phyloP scores from a whole-genome alignment of 2,797 vertebrate genomes.

The Hyperoplus immaculatus region DNA sequence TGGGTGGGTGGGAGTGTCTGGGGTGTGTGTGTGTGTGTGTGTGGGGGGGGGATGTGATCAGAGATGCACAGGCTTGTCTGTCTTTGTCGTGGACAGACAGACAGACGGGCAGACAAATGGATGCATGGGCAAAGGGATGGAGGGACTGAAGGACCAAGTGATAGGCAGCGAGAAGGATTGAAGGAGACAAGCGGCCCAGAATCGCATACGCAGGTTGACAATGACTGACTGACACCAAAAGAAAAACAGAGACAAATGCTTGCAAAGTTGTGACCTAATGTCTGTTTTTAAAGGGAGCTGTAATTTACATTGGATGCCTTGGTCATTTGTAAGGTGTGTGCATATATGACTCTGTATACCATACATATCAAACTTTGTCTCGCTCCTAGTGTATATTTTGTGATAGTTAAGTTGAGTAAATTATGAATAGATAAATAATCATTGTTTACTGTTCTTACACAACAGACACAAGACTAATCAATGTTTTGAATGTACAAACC shows the following conservation, averaged over 20 bases:
- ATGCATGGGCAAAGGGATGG: constrained; percentile 40
- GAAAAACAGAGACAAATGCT: constrained; percentile 30
- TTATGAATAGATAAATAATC: not conserved
- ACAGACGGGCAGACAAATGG: constrained; percentile 61
- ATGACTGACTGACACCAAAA: constrained; percentile 43
- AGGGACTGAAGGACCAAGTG: constrained; percentile 63
- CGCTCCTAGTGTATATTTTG: not conserved
- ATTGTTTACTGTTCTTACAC: not conserved
- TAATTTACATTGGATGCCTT: constrained; percentile 4
- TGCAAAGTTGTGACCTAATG: constrained; percentile 33
- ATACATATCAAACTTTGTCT: not conserved
- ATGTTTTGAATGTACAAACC: constrained; percentile 30
- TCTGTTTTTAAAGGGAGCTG: constrained; percentile 17
- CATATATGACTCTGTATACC: not conserved
- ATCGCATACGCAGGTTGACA: constrained; percentile 23
- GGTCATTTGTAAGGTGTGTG: not conserved
- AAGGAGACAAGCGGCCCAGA: constrained; percentile 59
- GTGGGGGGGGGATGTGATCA: constrained; percentile 69
- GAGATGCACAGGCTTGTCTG: constrained; percentile 74
- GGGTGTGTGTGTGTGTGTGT: constrained; percentile 52
- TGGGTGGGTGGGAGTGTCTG: constrained; percentile 73
- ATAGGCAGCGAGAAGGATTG: constrained; percentile 48
- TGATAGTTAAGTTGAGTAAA: not conserved
- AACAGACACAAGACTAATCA: constrained; percentile 6
- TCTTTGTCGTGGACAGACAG: constrained; percentile 74